phyloP scores from a whole-genome alignment of 2,113 vertebrate genomes.

The Theristicus caerulescens region DNA sequence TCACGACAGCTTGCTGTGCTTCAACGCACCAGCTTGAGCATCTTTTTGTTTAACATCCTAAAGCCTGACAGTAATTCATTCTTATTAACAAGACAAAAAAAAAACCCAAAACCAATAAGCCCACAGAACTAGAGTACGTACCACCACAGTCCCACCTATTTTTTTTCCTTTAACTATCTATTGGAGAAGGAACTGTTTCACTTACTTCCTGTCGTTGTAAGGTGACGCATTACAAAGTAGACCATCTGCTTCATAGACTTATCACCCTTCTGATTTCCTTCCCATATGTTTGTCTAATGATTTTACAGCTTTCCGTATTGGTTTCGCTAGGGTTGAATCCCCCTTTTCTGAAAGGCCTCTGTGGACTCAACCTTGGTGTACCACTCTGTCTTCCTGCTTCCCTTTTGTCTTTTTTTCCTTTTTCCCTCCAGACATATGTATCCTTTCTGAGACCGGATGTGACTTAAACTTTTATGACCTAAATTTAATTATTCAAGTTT shows the following conservation, averaged over 20 bases:
- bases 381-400: neutral
- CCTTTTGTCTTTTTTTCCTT: neutral
- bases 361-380: neutral
- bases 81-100: neutral
- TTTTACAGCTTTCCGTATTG: neutral
- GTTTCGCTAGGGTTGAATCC: neutral
- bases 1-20: neutral
- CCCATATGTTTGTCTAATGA: neutral
- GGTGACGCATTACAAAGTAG: neutral
- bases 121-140: neutral
- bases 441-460: neutral
- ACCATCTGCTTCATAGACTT: neutral
- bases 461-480: neutral
- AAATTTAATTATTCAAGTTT: neutral
- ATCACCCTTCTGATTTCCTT: neutral
- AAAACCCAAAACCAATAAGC: rapidly evolving
- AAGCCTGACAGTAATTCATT: neutral
- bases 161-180: neutral
- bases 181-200: neutral
- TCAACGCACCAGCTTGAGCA: neutral
- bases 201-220: neutral
- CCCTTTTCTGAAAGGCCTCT: neutral
- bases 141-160: neutral
- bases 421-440: neutral
- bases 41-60: neutral